A percentile compares a stretch with the other conserved stretches of the same genome.
Evolutionary conservation across 1,140 invertebrate genomes (phyloP).

Genomic region (Conus betulinus): DNA sequence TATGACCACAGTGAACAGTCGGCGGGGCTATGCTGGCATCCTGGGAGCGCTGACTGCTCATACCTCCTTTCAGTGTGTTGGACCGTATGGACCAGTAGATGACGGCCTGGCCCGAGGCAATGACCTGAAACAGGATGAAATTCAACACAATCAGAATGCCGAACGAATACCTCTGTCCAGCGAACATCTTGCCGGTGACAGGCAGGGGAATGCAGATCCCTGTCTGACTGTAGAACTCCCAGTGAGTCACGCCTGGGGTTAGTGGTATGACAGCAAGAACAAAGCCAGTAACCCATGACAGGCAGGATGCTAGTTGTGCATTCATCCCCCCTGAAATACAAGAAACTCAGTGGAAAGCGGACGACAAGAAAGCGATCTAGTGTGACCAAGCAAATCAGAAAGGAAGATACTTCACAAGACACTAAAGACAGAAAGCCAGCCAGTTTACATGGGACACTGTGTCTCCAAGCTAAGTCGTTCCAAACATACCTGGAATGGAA

Average conservation of each 20-base stretch:
- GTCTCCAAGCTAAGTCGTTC: slow-evolving; percentile 53
- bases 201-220: slow-evolving; percentile 53
- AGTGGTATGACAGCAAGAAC: slow-evolving; percentile 38
- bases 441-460: slow-evolving; percentile 49
- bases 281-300: slow-evolving; percentile 38
- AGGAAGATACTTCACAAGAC: slow-evolving; percentile 35
- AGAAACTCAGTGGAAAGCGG: slow-evolving; percentile 57
- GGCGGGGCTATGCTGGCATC: slow-evolving; percentile 45
- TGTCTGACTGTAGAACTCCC: slow-evolving; percentile 51
- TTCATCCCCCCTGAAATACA: slow-evolving; percentile 36
- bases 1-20: slow-evolving; percentile 40
- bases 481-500: slow-evolving; percentile 56
- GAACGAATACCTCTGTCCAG: slow-evolving; percentile 49
- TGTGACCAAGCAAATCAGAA: too few relatives aligned
- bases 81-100: slow-evolving; percentile 44
- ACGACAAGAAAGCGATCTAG: slow-evolving; percentile 41
- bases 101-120: slow-evolving; percentile 44
- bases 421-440: slow-evolving; percentile 61
- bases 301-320: not conserved
- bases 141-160: slow-evolving; percentile 51
- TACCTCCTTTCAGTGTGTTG: not conserved
- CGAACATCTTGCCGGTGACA: slow-evolving; percentile 21
- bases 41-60: not conserved
- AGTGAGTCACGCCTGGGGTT: slow-evolving; percentile 14
- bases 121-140: slow-evolving; percentile 42